These are phyloP conservation scores for Serranus cabrilla DNA, from an alignment of 2,797 vertebrate species.

Conservation along the genomic window DNA sequence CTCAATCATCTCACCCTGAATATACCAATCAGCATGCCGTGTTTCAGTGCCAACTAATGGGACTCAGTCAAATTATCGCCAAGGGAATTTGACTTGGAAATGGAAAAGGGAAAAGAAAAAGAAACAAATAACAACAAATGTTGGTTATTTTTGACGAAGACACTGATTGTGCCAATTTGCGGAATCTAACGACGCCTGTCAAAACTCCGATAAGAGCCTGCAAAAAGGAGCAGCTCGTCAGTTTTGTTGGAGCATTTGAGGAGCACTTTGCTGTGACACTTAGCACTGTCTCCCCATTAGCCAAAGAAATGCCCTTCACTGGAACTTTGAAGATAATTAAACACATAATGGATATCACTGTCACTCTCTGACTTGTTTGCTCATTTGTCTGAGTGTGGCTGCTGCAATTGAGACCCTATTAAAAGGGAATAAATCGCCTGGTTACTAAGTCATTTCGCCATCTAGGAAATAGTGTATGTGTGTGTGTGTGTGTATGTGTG, in stretches of 20 bases:
- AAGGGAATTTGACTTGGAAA: constrained; percentile 82
- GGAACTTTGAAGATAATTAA: constrained; percentile 91
- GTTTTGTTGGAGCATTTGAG: constrained; percentile 79
- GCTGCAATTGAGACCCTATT: constrained; percentile 86
- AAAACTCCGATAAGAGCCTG: constrained; percentile 67
- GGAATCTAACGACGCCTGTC: constrained; percentile 74
- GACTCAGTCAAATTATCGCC: constrained; percentile 79
- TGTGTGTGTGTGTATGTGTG: constrained; percentile 44
- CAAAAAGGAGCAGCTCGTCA: constrained; percentile 66
- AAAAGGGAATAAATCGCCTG: constrained; percentile 86
- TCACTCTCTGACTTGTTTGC: constrained; percentile 87
- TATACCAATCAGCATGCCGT: constrained; percentile 81
- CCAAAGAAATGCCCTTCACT: constrained; percentile 86
- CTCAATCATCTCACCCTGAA: constrained; percentile 82
- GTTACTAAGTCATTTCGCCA: constrained; percentile 88
- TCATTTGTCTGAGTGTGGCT: constrained; percentile 85
- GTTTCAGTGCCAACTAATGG: constrained; percentile 77
- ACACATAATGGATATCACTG: constrained; percentile 90
- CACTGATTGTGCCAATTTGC: constrained; percentile 84
- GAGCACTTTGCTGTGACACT: constrained; percentile 83
- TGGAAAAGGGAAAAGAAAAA: constrained; percentile 65
- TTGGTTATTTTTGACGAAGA: constrained; percentile 78
- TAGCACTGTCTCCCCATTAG: constrained; percentile 85
- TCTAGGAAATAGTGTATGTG: constrained; percentile 76
- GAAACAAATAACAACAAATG: constrained; percentile 82